phyloP scores from a whole-genome alignment of 2,113 vertebrate species.

The Corydoras sp. region DNA sequence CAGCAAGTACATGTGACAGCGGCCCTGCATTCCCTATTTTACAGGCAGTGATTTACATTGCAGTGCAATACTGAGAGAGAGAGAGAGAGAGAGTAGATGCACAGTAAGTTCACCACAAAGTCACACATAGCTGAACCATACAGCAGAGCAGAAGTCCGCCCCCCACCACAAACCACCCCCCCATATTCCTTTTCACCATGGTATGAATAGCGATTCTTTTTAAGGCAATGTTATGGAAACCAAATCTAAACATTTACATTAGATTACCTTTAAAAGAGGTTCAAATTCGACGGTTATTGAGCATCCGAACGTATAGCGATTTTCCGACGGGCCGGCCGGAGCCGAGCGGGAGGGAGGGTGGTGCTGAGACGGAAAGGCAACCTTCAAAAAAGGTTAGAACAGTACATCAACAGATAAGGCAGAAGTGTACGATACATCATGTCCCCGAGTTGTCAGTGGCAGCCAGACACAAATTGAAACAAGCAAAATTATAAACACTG shows the following conservation, averaged over 20 bases:
- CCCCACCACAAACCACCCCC: conserved; percentile 35
- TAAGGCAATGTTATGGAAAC: conserved; percentile 75
- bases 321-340: conserved; percentile 26
- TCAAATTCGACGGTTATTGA: conserved; percentile 44
- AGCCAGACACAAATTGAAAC: conserved; percentile 64
- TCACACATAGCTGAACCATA: conserved; percentile 65
- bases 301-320: conserved; percentile 47
- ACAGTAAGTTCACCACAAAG: conserved; percentile 81
- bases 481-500: conserved; percentile 67
- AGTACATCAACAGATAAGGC: conserved; percentile 69
- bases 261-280: conserved; percentile 56
- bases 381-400: conserved; percentile 66
- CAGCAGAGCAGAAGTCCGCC: conserved; percentile 28
- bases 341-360: conserved; percentile 18
- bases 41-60: conserved; percentile 83
- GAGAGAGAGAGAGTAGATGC: conserved; percentile 82
- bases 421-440: conserved; percentile 59
- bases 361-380: conserved; percentile 46
- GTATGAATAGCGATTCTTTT: conserved; percentile 60
- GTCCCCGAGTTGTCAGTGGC: conserved; percentile 55
- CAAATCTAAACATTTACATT: conserved; percentile 76
- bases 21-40: conserved; percentile 61
- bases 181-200: conserved; percentile 23
- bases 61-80: conserved; percentile 87
- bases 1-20: conserved; percentile 44